Base-by-base conservation (phyloP, 2,888 invertebrate genomes). In the Bombyx huttoni region DNA sequence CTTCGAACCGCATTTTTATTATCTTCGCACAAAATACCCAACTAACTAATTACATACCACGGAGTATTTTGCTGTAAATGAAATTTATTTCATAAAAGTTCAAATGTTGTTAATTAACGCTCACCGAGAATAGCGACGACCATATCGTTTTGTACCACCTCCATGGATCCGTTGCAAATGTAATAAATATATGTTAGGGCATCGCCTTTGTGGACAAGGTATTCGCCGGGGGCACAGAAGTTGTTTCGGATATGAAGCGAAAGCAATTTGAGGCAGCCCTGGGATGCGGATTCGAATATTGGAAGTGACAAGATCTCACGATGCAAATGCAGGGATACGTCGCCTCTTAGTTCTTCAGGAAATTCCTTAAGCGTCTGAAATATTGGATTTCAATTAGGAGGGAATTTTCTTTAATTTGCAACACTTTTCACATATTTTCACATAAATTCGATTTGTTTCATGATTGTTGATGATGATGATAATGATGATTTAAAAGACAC, bases 81-180 rank as follows among this genome's bases (percentile, higher is more conserved):
- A 24, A 24, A 24, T 1, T 3, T 24, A 24, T 24, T 24, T 24
- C 24, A 24, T 24, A 24, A 24, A 24, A 3, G 24, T 3, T 24
- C 24, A 24, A 24, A 24, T 24, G 5, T 5, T 24, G 5, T 24
- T 35, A 35, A 9, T 12, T 40, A 40, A 40, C 3, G 12, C 92
- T 91, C 85, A 98, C 98, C 98, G 61, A 98, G 89, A 68, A 98
- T 98, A 54, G 98, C 98, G 14, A 98, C 98, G 51, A 98, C 98
- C 96, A 98, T 98, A 58, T 94, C 95, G 69, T 97, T 94, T 78
- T 98, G 97, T 68, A 98, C 94, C 48, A 98, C 97, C 85, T 98
- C 98, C 97, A 98, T 97, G 34, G 97, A 97, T 7, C 98, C 98
- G 73, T 98, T 98, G 88, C 97, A 98, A 60, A 98, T 93, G 81